These are phyloP conservation scores for Echiichthys vipera DNA, from an alignment of 2,797 vertebrate genomes.

Conservation along the genomic window DNA sequence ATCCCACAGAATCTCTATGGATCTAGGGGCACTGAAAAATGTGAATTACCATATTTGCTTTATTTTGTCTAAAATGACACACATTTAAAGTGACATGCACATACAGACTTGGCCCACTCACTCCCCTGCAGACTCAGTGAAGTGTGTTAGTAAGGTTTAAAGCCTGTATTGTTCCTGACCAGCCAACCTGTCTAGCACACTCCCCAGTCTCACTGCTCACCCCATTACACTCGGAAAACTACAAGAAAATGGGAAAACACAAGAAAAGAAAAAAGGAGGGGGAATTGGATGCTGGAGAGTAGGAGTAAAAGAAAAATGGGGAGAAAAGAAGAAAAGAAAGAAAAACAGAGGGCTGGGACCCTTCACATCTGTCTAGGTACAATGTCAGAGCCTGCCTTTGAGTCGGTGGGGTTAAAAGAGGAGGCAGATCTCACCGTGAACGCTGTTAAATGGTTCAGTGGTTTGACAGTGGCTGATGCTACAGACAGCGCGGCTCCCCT, in stretches of 20 bases:
- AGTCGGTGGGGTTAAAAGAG: constrained; percentile 84
- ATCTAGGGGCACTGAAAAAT: neutral
- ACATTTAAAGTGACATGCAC: constrained; percentile 32
- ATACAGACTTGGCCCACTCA: constrained; percentile 38
- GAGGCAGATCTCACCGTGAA: constrained; percentile 81
- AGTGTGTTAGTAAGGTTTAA: constrained; percentile 79
- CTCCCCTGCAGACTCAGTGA: constrained; percentile 71
- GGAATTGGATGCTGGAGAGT: constrained; percentile 48
- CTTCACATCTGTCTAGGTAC: constrained; percentile 82
- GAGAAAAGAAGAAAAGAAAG: constrained; percentile 5
- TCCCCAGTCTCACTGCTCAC: constrained; percentile 67
- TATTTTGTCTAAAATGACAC: constrained; percentile 18
- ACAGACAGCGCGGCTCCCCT: constrained; percentile 78
- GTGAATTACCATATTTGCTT: neutral
- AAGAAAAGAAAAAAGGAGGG: constrained; percentile 47
- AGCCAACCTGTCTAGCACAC: constrained; percentile 74
- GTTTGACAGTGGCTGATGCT: constrained; percentile 87
- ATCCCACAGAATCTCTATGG: neutral
- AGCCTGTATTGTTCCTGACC: constrained; percentile 80
- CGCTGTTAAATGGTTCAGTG: constrained; percentile 89
- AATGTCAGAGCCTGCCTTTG: constrained; percentile 82
- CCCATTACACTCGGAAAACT: constrained; percentile 77
- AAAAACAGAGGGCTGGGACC: constrained; percentile 58
- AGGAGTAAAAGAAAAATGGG: constrained; percentile 43
- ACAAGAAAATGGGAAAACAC: constrained; percentile 61